Conservation (phyloP, 2,113 vertebrate species). For the Anguilla rostrata region DNA sequence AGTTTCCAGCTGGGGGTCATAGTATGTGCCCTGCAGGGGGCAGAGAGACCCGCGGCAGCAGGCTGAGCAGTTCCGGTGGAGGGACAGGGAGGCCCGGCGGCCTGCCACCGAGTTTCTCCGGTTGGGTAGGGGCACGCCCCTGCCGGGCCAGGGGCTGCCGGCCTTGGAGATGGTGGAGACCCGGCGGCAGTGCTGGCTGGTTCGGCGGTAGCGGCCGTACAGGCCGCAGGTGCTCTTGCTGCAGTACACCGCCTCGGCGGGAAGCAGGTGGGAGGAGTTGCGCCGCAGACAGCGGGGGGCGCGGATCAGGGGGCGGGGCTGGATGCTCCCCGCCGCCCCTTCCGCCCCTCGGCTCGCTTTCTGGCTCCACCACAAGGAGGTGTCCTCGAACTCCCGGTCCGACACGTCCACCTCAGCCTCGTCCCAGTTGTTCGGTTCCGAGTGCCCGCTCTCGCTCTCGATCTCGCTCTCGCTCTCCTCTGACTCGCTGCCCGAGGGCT, state of each 20-base stretch:
- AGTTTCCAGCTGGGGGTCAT: constrained; percentile 60
- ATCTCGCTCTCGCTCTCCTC: constrained; percentile 21
- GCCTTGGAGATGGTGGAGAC: constrained; percentile 60
- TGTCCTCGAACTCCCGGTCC: constrained; percentile 21
- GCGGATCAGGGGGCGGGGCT: constrained; percentile 53
- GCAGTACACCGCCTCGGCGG: constrained; percentile 47
- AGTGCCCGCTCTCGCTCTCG: constrained; percentile 33
- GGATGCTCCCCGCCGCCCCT: constrained; percentile 31
- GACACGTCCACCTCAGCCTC: constrained; percentile 42
- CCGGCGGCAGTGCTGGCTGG: constrained; percentile 64
- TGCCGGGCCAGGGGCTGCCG: constrained; percentile 54
- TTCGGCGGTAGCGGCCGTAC: constrained; percentile 66
- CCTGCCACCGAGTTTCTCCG: constrained; percentile 10
- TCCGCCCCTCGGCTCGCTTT: constrained; percentile 6
- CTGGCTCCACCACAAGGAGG: constrained; percentile 27
- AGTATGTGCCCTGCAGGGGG: constrained; percentile 50
- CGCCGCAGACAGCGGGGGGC: constrained; percentile 71
- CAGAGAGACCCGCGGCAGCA: constrained; percentile 52
- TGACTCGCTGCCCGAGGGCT: background rate
- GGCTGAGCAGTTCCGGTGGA: constrained; percentile 35
- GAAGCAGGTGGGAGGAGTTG: constrained; percentile 70
- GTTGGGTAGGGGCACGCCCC: constrained; percentile 25
- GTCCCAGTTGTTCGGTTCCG: constrained; percentile 30
- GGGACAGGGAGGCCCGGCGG: constrained; percentile 34
- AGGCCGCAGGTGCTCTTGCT: constrained; percentile 57